phyloP scores from a whole-genome alignment of 2,797 vertebrate species.

The Dipus sagitta region DNA sequence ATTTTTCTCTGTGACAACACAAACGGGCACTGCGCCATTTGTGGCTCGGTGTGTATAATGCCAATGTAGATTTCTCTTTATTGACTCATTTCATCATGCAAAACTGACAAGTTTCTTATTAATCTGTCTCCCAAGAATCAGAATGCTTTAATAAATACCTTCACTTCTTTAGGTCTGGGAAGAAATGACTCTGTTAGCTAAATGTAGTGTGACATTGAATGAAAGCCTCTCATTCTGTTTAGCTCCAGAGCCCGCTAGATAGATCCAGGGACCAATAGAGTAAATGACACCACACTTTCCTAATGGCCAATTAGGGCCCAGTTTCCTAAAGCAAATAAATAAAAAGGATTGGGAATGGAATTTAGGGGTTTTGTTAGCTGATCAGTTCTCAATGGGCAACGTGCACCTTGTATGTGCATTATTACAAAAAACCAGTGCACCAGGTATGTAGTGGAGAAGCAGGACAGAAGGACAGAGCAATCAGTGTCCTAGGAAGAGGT shows the following conservation, averaged over 20 bases:
- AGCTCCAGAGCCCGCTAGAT: conserved; percentile 29
- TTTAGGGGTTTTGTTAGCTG: not conserved
- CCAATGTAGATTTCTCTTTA: conserved; percentile 84
- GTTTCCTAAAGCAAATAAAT: conserved; percentile 52
- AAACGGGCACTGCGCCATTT: conserved; percentile 78
- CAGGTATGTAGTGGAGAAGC: not conserved
- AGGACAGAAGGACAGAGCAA: accelerated
- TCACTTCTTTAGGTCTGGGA: conserved; percentile 79
- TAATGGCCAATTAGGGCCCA: conserved; percentile 71
- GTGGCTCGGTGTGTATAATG: conserved; percentile 76
- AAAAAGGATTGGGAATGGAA: not conserved
- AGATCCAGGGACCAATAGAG: conserved; percentile 46
- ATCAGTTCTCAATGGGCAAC: not conserved
- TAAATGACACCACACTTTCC: conserved; percentile 4
- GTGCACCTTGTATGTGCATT: conserved; percentile 2
- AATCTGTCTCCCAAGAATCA: conserved; percentile 88
- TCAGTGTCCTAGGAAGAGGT: not conserved
- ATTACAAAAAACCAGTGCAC: not conserved
- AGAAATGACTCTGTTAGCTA: conserved; percentile 82
- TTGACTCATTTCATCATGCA: conserved; percentile 87
- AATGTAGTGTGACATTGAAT: conserved; percentile 78
- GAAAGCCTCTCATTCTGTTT: conserved; percentile 66
- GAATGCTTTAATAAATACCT: conserved; percentile 86
- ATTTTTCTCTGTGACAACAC: conserved; percentile 86
- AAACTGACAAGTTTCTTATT: conserved; percentile 87